Evolutionary conservation across 2,888 invertebrate genomes (phyloP), one percentile per base, ranked within the genome.

Genomic region (Stegana nigrithorax): DNA sequence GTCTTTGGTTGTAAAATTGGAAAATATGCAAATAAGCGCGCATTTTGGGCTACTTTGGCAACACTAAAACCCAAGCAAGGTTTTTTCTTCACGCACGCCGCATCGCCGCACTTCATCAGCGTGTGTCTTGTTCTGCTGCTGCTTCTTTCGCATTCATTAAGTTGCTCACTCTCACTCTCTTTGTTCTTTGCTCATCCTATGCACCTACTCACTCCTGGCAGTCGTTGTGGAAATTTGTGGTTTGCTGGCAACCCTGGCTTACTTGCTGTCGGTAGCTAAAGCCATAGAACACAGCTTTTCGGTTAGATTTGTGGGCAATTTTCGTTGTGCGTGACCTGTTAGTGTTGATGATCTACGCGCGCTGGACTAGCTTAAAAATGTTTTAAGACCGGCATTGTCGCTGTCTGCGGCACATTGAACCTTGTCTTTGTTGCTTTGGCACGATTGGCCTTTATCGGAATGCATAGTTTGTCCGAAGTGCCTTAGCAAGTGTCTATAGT

Each of bases 1-100:
- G 47, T 47, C 47, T 21, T 47, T 23, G 23, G 47, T 23, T 73
- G 71, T 68, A 70, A 75, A 81, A 80, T 81, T 76, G 76, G 70
- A 75, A 78, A 80, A 80, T 80, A 81, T 81, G 82, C 78, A 81
- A 81, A 81, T 81, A 69, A 80, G 77, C 64, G 65, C 64, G 62
- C 57, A 64, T 50, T 62, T 12, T 56, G 62, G 14, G 10, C 53
- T 55, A n/a, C 14, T 19, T 42, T 4, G 42, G 8, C 42, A 14
- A 42, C 42, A 6, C 6, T 17, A 42, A 42, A n/a, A n/a, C 14
- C n/a, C 42, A 14, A 42, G 36, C 5, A 36, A 36, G n/a, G 36
- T n/a, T n/a, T n/a, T 36, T 36, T 10, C 10, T 32, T 8, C 8
- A 32, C n/a, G 32, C 8, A n/a, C 6, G 8, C 10, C 8, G 32